Percentiles rank a stretch among this genome's conserved stretches.
Conservation (phyloP, 2,888 invertebrate genomes). For the Caenorhabditis sp. region DNA sequence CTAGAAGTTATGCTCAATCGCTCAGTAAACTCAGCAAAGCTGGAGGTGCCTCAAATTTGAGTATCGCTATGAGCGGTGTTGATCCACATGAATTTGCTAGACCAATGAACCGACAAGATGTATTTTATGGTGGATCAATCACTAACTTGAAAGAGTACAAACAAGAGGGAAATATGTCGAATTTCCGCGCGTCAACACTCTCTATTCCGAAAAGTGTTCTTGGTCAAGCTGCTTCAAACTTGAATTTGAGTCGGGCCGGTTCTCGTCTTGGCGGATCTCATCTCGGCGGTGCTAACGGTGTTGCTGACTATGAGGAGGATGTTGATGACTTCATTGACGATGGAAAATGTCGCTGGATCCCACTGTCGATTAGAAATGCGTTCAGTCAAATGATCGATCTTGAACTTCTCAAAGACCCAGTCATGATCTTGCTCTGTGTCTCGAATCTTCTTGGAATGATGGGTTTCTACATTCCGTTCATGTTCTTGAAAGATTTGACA, state of each 20-base stretch:
- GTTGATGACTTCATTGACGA: slow-evolving; percentile 37
- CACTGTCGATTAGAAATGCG: slow-evolving; percentile 63
- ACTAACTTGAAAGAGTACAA: slow-evolving; percentile 87
- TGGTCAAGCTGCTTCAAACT: slow-evolving; percentile 54
- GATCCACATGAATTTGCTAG: slow-evolving; percentile 66
- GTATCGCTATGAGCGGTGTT: slow-evolving; percentile 66
- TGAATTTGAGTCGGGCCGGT: slow-evolving; percentile 43
- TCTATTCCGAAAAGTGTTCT: slow-evolving; percentile 54
- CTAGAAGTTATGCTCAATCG: slow-evolving; percentile 65
- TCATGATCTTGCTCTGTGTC: slow-evolving; percentile 87
- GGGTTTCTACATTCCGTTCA: slow-evolving; percentile 92
- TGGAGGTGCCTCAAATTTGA: slow-evolving; percentile 58
- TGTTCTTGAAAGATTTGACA: slow-evolving; percentile 75
- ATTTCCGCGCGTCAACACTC: slow-evolving; percentile 47
- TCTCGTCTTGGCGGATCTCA: slow-evolving; percentile 25
- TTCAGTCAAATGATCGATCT: slow-evolving; percentile 69
- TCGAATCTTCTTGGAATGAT: slow-evolving; percentile 95
- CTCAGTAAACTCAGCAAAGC: slow-evolving; percentile 60
- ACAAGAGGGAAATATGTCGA: slow-evolving; percentile 54
- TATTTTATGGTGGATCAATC: slow-evolving; percentile 95
- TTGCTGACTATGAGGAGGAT: slow-evolving; percentile 34
- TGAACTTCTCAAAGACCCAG: slow-evolving; percentile 76
- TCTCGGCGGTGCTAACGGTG: background rate
- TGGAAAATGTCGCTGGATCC: slow-evolving; percentile 42
- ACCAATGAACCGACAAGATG: slow-evolving; percentile 79